A percentile compares a stretch with the other conserved stretches of the same genome.
phyloP scores from a whole-genome alignment of 2,797 vertebrate species.

The Sebastes umbrosus region DNA sequence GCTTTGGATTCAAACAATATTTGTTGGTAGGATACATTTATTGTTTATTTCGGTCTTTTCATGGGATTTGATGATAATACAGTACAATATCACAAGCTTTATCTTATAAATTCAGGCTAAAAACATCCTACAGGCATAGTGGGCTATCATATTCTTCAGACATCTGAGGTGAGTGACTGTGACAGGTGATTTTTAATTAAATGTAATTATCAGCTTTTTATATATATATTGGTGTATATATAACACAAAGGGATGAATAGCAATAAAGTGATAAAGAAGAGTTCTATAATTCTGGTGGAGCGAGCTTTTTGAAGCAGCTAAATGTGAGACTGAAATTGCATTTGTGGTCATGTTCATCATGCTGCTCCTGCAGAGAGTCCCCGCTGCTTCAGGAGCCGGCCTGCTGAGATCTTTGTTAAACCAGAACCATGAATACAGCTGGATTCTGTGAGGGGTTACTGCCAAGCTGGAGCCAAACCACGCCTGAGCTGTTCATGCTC shows the following conservation, averaged over 20 bases:
- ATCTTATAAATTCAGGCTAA: background rate
- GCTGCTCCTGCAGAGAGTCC: conserved; percentile 31
- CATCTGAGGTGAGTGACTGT: background rate
- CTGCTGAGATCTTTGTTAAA: conserved; percentile 36
- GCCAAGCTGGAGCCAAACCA: conserved; percentile 5
- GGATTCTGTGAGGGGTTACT: conserved; percentile 30
- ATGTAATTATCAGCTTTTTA: background rate
- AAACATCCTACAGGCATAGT: background rate
- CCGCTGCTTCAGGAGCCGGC: conserved; percentile 27
- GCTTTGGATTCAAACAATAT: background rate
- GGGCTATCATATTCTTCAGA: background rate
- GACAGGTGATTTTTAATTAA: background rate
- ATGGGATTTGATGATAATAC: background rate
- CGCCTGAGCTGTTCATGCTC: conserved; percentile 1
- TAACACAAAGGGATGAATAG: conserved; percentile 8
- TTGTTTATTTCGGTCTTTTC: background rate
- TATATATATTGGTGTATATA: background rate
- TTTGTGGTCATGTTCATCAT: conserved; percentile 35
- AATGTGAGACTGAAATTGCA: conserved; percentile 11
- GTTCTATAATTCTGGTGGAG: background rate
- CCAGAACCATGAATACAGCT: conserved; percentile 41
- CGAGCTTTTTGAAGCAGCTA: background rate
- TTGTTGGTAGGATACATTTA: background rate
- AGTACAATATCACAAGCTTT: background rate
- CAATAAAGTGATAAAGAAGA: background rate